Percentiles rank a stretch among this genome's conserved stretches.
Evolutionary conservation across 1,140 invertebrate species (phyloP).

Genomic region (Pogonus chalceus): DNA sequence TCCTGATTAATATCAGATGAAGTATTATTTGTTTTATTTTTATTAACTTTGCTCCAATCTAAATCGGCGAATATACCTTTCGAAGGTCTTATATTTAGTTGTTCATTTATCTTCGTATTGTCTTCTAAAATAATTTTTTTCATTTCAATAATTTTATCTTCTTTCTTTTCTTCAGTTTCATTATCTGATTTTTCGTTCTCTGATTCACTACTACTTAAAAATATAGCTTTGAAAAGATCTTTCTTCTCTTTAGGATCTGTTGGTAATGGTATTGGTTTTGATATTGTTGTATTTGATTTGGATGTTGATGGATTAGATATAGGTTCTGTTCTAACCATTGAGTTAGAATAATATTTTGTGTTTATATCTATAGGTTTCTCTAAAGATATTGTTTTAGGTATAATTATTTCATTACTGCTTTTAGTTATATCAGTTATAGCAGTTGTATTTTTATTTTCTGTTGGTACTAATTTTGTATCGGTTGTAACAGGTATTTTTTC

Average conservation of each 20-base stretch:
- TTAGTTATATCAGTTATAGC: not conserved
- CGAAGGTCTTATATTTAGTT: constrained; percentile 13
- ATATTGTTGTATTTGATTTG: not conserved
- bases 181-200: constrained; percentile 26
- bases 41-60: constrained; percentile 13
- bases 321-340: not conserved
- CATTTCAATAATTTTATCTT: constrained; percentile 23
- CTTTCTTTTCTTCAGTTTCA: constrained; percentile 14
- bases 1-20: constrained; percentile 15
- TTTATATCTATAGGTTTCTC: too few relatives aligned
- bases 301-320: not conserved
- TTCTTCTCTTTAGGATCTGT: constrained; percentile 48
- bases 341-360: not conserved
- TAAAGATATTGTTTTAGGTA: too few relatives aligned
- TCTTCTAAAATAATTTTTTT: constrained; percentile 20
- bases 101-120: constrained; percentile 13
- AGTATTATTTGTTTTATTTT: constrained; percentile 17
- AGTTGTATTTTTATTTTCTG: not conserved
- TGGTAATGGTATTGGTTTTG: constrained; percentile 29
- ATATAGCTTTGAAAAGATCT: constrained; percentile 56
- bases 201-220: constrained; percentile 50
- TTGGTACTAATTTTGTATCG: not conserved
- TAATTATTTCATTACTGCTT: not conserved
- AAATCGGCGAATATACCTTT: constrained; percentile 13
- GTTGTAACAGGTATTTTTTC: not conserved